Evolutionary conservation across 1,140 invertebrate species (phyloP), one percentile per base, ranked within the genome.

Genomic region (Drosophila subobscura): DNA sequence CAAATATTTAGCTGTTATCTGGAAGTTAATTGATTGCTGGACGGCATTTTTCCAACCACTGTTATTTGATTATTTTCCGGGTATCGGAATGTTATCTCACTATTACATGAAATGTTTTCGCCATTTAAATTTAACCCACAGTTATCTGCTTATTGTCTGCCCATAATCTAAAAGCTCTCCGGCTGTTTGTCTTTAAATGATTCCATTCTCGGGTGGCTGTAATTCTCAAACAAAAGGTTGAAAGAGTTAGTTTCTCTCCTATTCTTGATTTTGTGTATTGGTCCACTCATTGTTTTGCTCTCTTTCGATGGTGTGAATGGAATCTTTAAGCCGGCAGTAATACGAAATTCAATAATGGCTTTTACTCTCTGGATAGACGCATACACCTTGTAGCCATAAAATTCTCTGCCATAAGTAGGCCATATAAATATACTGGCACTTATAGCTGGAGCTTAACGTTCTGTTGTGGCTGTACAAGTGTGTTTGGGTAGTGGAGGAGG

Each of bases 371-470:
- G 63, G 65, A 33, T 49, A 7, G 60, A 10, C 46, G 65, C 53
- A 49, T 70, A 51, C 66, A 70, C 66, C 65, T 70, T 68, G 44
- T 22, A 8, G 64, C 64, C 51, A 68, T 70, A 56, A 70, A 70
- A 70, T 41, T 45, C 66, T 52, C 66, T 50, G 37, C 66, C 42
- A 70, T 70, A 70, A 70, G 66, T 70, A 68, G 64, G 64, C 66
- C 64, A 70, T 68, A 66, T 68, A 67, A 49, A 68, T 70, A 68
- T 70, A 68, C 66, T 68, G 40, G 63, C 65, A 67, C 65, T 68
- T 68, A 68, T 41, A 33, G 61, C 37, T 12, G 61, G 23, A 37
- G 49, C 41, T 10, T 16, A 45, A 33, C 61, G 64, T 20, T 44
- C 44, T 67, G 61, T 40, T 66, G 37, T 29, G 33, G 40, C 8